Evolutionary conservation across 2,797 vertebrate species (phyloP).

Genomic region (Cynodonichthys magdalenae): DNA sequence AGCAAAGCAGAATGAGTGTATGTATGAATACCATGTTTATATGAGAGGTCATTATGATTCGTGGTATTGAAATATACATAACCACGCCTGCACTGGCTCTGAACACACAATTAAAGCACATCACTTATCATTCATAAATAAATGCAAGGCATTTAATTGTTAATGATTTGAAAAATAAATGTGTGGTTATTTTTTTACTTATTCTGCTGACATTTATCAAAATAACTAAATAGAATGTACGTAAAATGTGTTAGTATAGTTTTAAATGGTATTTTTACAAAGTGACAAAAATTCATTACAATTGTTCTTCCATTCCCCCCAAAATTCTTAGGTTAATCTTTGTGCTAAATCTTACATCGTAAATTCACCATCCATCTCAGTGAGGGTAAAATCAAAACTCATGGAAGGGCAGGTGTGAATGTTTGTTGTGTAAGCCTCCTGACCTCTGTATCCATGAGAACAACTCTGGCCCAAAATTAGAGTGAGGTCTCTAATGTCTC

Average conservation of each 20-base stretch:
- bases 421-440: constrained; percentile 70
- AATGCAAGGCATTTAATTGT: not conserved
- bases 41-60: constrained; percentile 66
- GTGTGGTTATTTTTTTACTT: too few relatives aligned
- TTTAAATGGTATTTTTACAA: constrained; percentile 2
- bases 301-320: not conserved
- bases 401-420: constrained; percentile 74
- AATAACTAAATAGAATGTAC: not conserved
- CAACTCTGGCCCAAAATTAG: constrained; percentile 76
- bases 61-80: constrained; percentile 36
- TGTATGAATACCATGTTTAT: constrained; percentile 63
- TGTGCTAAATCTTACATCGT: constrained; percentile 17
- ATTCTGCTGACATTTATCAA: not conserved
- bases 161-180: not conserved
- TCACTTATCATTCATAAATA: not conserved
- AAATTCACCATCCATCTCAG: constrained; percentile 16
- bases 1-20: constrained; percentile 47
- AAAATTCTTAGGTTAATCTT: not conserved
- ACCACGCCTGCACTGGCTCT: constrained; percentile 2
- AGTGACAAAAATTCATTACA: not conserved
- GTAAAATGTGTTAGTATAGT: not conserved
- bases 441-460: constrained; percentile 58
- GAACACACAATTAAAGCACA: constrained; percentile 10
- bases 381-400: constrained; percentile 51
- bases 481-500: constrained; percentile 72